These are phyloP conservation scores for Gymnobelideus leadbeateri DNA, from an alignment of 2,113 vertebrate genomes.

Conservation along the genomic window DNA sequence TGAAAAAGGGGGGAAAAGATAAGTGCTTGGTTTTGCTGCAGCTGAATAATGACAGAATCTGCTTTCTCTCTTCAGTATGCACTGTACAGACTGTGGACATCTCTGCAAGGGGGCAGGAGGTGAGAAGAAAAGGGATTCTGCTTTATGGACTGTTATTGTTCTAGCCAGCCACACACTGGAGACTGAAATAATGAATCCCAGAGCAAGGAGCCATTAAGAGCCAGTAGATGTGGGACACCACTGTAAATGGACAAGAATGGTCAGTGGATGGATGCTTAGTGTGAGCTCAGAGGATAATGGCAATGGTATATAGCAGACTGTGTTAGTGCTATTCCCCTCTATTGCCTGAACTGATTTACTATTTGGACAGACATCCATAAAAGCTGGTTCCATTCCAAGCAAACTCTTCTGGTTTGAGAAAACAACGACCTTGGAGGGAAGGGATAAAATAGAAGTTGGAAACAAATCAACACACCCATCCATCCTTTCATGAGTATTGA, in stretches of 20 bases:
- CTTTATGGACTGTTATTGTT: neutral
- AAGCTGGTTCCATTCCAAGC: neutral
- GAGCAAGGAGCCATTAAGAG: neutral
- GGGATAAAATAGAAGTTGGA: neutral
- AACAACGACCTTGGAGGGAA: neutral
- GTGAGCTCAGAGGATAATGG: neutral
- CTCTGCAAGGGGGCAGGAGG: neutral
- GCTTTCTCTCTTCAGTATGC: neutral
- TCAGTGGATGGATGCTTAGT: neutral
- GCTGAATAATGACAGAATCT: neutral
- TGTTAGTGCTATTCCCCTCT: neutral
- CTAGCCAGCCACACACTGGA: neutral
- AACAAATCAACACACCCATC: neutral
- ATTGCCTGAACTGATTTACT: neutral
- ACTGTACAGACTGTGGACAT: conserved; percentile 17
- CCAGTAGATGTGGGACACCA: neutral
- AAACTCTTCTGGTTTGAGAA: neutral
- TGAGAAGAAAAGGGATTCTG: neutral
- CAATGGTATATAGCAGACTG: neutral
- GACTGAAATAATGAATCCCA: neutral
- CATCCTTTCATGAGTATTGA: neutral
- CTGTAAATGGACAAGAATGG: neutral
- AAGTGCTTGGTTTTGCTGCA: neutral
- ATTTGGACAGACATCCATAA: neutral
- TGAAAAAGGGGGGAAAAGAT: conserved; percentile 60